A percentile compares a stretch with the other conserved stretches of the same genome.
Conservation (phyloP, 37 sponge, comb jelly and placozoan genomes). For the Oscarella lobularis region DNA sequence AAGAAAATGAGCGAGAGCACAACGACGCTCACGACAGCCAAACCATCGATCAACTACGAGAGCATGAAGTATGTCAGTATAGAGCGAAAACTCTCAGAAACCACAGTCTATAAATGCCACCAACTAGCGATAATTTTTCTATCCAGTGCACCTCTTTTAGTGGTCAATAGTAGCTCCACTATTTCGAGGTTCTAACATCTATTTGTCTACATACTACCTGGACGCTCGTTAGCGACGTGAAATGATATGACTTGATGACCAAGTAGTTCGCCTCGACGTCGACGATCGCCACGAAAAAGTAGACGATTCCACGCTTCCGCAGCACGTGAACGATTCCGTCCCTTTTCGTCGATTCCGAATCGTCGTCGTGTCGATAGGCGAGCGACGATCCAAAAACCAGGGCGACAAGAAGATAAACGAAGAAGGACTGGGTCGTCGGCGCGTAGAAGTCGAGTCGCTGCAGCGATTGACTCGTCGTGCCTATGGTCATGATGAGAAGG, state of each 20-base stretch:
- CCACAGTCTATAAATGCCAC: too few relatives aligned
- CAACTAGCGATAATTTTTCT: too few relatives aligned
- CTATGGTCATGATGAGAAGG: constrained; percentile 53
- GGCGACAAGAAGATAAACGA: constrained; percentile 34
- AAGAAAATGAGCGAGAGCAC: constrained; percentile 70
- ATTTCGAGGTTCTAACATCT: too few relatives aligned
- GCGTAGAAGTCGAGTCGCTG: constrained; percentile 23
- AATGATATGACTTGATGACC: constrained; percentile 58
- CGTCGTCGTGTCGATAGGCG: not conserved
- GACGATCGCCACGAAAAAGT: constrained; percentile 37
- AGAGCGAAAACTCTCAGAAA: too few relatives aligned
- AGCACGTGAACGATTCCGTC: constrained; percentile 34
- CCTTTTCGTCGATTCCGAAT: not conserved
- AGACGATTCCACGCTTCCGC: constrained; percentile 58
- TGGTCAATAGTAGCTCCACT: too few relatives aligned
- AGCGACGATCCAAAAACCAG: constrained; percentile 29
- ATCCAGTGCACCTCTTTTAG: too few relatives aligned
- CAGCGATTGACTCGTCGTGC: constrained; percentile 38
- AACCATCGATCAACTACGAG: constrained; percentile 57
- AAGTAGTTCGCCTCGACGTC: constrained; percentile 77
- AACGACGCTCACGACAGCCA: constrained; percentile 48
- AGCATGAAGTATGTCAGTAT: too few relatives aligned
- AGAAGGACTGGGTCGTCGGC: constrained; percentile 54
- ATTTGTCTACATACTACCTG: too few relatives aligned
- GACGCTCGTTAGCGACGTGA: constrained; percentile 74